Conservation (phyloP, 2,888 invertebrate genomes). For the Pelosia muscerda region DNA sequence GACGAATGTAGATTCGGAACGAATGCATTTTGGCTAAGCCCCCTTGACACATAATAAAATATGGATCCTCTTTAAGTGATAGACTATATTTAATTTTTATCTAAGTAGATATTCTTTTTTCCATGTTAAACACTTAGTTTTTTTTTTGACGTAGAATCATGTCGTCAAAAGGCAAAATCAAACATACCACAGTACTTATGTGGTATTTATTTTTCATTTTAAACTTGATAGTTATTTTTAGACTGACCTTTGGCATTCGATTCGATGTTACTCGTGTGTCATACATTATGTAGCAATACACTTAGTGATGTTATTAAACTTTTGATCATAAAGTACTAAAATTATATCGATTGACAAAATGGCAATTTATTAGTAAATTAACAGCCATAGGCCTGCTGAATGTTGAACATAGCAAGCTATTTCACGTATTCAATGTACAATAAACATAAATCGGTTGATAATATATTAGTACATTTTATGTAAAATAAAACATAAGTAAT, state of each 20-base stretch:
- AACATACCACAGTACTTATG: constrained; percentile 3
- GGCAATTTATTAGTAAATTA: background rate
- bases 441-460: constrained; percentile 26
- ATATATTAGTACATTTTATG: constrained; percentile 22
- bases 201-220: constrained; percentile 7
- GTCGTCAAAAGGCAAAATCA: background rate
- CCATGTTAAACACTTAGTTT: constrained; percentile 7
- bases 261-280: background rate
- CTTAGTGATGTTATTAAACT: background rate
- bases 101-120: constrained; percentile 2
- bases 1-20: too few relatives aligned
- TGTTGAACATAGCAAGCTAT: constrained; percentile 5
- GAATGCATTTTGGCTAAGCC: too few relatives aligned
- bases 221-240: background rate
- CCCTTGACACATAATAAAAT: too few relatives aligned
- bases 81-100: background rate
- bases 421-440: constrained; percentile 17
- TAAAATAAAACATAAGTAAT: constrained; percentile 18
- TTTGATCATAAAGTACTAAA: background rate
- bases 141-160: constrained; percentile 2
- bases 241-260: background rate
- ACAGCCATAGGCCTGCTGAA: constrained; percentile 1
- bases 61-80: too few relatives aligned
- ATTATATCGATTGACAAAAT: background rate
- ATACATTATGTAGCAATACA: background rate